Evolutionary conservation across 92 coral and sea anemone species (phyloP), one percentile per base, ranked within the genome.

Genomic region (Metridium senile): DNA sequence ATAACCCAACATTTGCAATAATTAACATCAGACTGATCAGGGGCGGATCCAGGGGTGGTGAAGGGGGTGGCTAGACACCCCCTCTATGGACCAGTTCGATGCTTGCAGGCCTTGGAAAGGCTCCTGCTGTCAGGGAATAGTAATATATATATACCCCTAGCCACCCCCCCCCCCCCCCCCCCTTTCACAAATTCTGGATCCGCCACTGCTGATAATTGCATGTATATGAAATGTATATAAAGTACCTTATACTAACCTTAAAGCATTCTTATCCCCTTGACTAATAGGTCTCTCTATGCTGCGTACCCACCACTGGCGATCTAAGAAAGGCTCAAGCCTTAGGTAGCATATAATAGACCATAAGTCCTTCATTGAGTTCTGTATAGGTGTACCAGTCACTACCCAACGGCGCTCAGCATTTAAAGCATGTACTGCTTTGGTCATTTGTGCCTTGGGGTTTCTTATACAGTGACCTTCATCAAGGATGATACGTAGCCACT

Each of bases 301-400:
- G 28, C 91, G 56, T 26, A 91, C 78, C 96, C 96, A 90, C 96
- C 96, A 90, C 96, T 90, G 96, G 2, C 87, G 89, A 74, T 90
- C 92, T 39, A 87, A 79, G 74, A 90, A 90, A 0, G 96, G 96
- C 63, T 90, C 96, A 72, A 90, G 84, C 51, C 85, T 82, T 17
- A 90, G 58, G 75, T 87, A 90, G 71, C 89, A 83, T 58, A 90
- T 87, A 34, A 90, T 80, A 9, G 96, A 87, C 92, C 90, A 90
- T 72, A 90, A 49, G 62, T 90, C 96, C 75, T 90, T 90, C 92
- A 90, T 76, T 58, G 96, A 90, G 75, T 90, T 90, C 62, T 90
- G 96, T 11, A 90, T 87, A 0, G 96, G 96, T 9, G 96, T 90
- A 6, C 96, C 96, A 22, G 96, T 90, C 18, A 90, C 89, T 9